Base-by-base conservation (phyloP, 2,797 vertebrate species). In the Harpagifer antarcticus region DNA sequence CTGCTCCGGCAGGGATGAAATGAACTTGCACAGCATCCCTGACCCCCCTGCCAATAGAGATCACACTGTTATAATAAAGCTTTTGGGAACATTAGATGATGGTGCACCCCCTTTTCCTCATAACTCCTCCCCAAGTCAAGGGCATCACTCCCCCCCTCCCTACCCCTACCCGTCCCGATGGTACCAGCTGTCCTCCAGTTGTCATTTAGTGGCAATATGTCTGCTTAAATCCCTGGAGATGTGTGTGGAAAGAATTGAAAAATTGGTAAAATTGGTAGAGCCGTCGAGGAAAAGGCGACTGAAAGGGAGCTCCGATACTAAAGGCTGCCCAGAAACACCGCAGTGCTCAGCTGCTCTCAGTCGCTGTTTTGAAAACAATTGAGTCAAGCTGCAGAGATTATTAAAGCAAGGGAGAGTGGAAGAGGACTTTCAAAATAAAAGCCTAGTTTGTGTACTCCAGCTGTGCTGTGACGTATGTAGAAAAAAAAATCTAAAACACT, bases 51-150 rank as follows among this genome's bases (percentile, higher is more conserved):
- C 68, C 50, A 52, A 68, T 13, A 61, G 61, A 78, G 63, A 79
- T 13, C 65, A 68, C 75, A 72, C 75, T 17, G 67, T 62, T 33
- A 82, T 72, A 86, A 82, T 81, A 69, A 65, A 67, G 71, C 64
- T 58, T 67, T n/a, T 48, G 17, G 19, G 31, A 15, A 5, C 53
- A 56, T 43, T 23, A 61, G 54, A 60, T 27, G 79, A 59, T 19
- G 73, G 37, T 67, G 52, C 20, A 37, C 45, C 73, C 65, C 72
- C 19, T 50, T 44, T 58, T 67, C 84, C 63, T 40, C 56, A 68
- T 54, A 74, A 67, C 76, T 86, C 67, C 76, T 81, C 75, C 57
- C 60, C 74, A 45, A 87, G 79, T 90, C 90, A 92, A 93, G 92
- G 91, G 87, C 92, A 90, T 84, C 76, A n/a, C 79, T 19, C 77